phyloP scores from a whole-genome alignment of 2,113 vertebrate species.

The Lepidothrix coronata region DNA sequence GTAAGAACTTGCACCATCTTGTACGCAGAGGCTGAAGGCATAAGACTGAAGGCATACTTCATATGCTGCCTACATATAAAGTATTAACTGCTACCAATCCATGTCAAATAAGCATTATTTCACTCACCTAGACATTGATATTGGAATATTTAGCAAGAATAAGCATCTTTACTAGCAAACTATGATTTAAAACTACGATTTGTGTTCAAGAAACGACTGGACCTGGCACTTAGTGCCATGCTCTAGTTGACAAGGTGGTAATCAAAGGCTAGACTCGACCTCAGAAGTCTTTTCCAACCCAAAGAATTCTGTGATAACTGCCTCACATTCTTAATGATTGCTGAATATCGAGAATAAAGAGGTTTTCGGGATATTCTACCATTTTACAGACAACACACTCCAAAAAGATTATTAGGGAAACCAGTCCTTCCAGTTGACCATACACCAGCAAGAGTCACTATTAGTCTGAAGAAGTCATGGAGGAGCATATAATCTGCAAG shows the following conservation, averaged over 20 bases:
- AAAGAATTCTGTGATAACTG: background rate
- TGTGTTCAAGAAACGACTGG: background rate
- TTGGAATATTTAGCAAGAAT: background rate
- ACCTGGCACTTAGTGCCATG: background rate
- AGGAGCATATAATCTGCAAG: constrained; percentile 44
- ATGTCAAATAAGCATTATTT: background rate
- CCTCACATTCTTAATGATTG: background rate
- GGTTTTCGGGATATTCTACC: background rate
- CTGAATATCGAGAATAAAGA: background rate
- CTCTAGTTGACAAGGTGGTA: background rate
- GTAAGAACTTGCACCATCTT: background rate
- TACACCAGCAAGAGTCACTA: constrained; percentile 22
- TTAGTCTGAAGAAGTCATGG: constrained; percentile 37
- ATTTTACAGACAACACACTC: background rate
- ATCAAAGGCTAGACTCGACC: background rate
- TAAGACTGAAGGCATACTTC: background rate
- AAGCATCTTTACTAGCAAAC: background rate
- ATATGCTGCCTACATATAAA: background rate
- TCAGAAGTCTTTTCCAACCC: background rate
- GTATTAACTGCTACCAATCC: background rate
- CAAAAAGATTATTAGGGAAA: background rate
- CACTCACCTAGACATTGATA: background rate
- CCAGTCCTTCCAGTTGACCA: constrained; percentile 40
- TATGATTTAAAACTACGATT: background rate
- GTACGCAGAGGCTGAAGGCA: background rate